phyloP scores from a whole-genome alignment of 92 coral and sea anemone species.

The Paragorgia papillata region DNA sequence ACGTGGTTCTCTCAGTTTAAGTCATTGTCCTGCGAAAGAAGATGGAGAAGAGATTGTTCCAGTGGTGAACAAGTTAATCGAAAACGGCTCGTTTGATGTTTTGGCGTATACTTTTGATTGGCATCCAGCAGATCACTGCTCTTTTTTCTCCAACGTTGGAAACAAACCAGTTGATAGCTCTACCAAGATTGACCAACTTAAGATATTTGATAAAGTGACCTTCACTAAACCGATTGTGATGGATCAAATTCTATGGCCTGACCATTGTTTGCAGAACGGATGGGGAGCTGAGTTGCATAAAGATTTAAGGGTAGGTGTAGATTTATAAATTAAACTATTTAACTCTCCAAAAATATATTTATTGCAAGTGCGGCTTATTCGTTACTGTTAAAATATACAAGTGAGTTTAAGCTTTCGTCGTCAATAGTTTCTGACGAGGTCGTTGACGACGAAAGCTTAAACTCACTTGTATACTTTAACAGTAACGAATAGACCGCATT shows the following conservation, averaged over 20 bases:
- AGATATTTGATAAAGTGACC: constrained; percentile 73
- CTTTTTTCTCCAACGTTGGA: constrained; percentile 77
- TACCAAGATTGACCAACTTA: constrained; percentile 62
- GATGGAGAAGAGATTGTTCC: constrained; percentile 81
- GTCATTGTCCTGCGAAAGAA: constrained; percentile 80
- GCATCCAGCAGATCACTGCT: constrained; percentile 92
- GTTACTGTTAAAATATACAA: too few relatives aligned
- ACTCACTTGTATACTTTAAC: too few relatives aligned
- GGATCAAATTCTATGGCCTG: constrained; percentile 84
- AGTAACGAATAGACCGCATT: too few relatives aligned
- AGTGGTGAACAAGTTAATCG: constrained; percentile 61
- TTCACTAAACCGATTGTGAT: constrained; percentile 61
- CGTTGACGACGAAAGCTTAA: too few relatives aligned
- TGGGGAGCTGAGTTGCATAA: constrained; percentile 94
- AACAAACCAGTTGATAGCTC: constrained; percentile 66
- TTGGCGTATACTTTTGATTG: constrained; percentile 80
- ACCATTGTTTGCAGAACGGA: constrained; percentile 76
- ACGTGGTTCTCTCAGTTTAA: constrained; percentile 75
- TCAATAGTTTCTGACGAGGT: too few relatives aligned
- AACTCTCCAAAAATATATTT: not conserved
- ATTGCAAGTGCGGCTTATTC: too few relatives aligned
- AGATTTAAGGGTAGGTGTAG: constrained; percentile 66
- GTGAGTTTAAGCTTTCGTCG: too few relatives aligned
- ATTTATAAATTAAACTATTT: too few relatives aligned
- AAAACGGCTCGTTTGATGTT: constrained; percentile 59